phyloP scores from a whole-genome alignment of 2,113 vertebrate genomes.

The Seriola aureovittata region DNA sequence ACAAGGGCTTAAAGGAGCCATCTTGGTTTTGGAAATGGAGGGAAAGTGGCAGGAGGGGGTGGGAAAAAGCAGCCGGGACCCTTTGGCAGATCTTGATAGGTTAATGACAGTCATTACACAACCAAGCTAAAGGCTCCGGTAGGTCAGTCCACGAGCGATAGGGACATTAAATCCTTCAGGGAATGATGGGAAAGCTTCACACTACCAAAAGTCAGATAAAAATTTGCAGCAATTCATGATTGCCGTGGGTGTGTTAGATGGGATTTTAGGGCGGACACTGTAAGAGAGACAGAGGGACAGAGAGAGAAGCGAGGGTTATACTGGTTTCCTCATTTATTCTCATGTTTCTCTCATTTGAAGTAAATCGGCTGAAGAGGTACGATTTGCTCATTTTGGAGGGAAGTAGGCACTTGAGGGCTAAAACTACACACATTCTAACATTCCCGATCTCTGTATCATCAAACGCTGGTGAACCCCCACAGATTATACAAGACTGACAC shows the following conservation, averaged over 20 bases:
- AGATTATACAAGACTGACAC: conserved; percentile 14
- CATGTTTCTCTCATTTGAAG: conserved; percentile 29
- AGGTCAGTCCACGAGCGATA: conserved; percentile 61
- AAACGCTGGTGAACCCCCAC: background rate
- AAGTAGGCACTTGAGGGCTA: background rate
- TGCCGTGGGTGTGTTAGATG: conserved; percentile 49
- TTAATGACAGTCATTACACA: conserved; percentile 81
- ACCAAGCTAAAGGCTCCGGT: conserved; percentile 66
- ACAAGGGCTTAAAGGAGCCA: conserved; percentile 63
- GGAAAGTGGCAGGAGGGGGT: conserved; percentile 63
- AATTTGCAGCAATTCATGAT: conserved; percentile 59
- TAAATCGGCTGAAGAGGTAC: conserved; percentile 4
- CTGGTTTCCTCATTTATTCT: conserved; percentile 21
- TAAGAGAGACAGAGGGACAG: conserved; percentile 5
- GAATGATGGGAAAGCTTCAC: conserved; percentile 81
- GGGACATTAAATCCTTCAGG: conserved; percentile 67
- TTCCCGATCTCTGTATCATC: background rate
- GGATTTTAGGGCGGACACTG: conserved; percentile 19
- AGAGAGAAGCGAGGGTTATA: background rate
- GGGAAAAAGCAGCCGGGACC: conserved; percentile 63
- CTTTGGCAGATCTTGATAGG: conserved; percentile 79
- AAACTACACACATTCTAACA: background rate
- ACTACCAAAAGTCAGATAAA: conserved; percentile 62
- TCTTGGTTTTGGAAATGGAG: conserved; percentile 73
- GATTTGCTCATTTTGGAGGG: conserved; percentile 31